Percentiles rank a stretch among this genome's conserved stretches.
Evolutionary conservation across 2,888 invertebrate genomes (phyloP).

Genomic region (Eilema depressum): DNA sequence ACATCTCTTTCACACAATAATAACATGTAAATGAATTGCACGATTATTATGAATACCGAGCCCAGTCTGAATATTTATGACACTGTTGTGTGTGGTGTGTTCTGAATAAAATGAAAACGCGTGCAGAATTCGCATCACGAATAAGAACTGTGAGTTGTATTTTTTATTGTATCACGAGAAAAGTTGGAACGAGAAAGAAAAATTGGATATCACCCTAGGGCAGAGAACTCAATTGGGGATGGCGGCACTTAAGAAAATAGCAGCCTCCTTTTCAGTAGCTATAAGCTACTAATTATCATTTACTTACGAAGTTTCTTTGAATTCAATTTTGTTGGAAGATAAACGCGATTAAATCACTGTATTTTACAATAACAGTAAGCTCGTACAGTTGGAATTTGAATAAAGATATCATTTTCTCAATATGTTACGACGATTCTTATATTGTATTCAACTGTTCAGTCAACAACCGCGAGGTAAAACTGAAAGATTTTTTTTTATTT

Average conservation of each 20-base stretch:
- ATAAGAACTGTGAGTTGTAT: slow-evolving; percentile 52
- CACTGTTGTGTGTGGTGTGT: slow-evolving; percentile 61
- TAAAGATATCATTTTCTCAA: neutral
- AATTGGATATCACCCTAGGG: slow-evolving; percentile 48
- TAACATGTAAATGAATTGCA: slow-evolving; percentile 81
- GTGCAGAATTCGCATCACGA: slow-evolving; percentile 63
- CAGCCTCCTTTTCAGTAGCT: slow-evolving; percentile 23
- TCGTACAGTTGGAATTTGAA: neutral
- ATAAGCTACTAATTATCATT: slow-evolving; percentile 14
- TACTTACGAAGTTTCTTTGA: neutral
- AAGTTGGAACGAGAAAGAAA: slow-evolving; percentile 41
- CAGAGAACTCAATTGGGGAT: slow-evolving; percentile 28
- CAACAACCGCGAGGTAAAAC: neutral
- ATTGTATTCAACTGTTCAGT: neutral
- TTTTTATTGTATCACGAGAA: slow-evolving; percentile 44
- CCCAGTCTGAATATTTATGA: slow-evolving; percentile 76
- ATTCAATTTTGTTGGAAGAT: slow-evolving; percentile 10
- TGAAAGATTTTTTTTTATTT: too few relatives aligned
- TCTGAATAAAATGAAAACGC: slow-evolving; percentile 67
- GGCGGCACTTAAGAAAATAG: slow-evolving; percentile 30
- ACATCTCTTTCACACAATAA: slow-evolving; percentile 65
- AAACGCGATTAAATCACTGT: neutral
- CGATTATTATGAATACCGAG: slow-evolving; percentile 76
- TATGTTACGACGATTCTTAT: neutral
- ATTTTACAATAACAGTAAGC: neutral